Percentiles rank a stretch among this genome's conserved stretches.
Evolutionary conservation across 1,140 invertebrate species (phyloP).

Genomic region (Euglossa dilemma): DNA sequence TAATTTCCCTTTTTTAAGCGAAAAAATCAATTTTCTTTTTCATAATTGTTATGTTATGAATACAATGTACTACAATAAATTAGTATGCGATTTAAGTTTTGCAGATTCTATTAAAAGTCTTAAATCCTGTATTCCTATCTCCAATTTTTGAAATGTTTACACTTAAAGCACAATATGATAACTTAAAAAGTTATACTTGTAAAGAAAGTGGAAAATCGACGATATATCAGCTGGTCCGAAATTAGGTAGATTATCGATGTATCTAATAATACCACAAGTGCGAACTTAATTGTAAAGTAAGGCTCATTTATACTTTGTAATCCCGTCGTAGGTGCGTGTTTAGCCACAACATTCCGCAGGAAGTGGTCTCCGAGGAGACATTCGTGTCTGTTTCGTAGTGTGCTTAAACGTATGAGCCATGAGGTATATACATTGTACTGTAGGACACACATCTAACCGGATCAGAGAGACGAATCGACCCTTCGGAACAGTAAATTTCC

Average conservation of each 20-base stretch:
- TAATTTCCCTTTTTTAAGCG: not conserved
- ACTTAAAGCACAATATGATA: not conserved
- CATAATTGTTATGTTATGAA: constrained; percentile 41
- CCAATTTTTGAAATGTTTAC: not conserved
- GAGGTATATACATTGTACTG: constrained; percentile 29
- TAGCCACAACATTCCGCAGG: constrained; percentile 17
- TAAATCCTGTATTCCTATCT: not conserved
- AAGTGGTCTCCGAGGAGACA: constrained; percentile 47
- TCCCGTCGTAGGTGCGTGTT: constrained; percentile 14
- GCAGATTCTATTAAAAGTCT: not conserved
- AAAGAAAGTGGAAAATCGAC: not conserved
- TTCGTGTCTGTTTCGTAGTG: constrained; percentile 29
- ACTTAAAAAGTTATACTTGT: not conserved
- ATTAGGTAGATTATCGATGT: not conserved
- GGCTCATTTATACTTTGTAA: constrained; percentile 11
- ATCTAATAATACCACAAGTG: not conserved
- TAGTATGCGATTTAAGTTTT: not conserved
- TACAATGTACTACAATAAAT: constrained; percentile 47
- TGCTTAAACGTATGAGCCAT: constrained; percentile 38
- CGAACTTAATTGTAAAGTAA: not conserved
- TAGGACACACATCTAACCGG: constrained; percentile 26
- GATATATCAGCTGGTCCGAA: not conserved
- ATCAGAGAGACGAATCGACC: constrained; percentile 23
- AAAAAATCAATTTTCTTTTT: not conserved
- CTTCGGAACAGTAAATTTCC: constrained; percentile 47